Percentiles rank a stretch among this genome's conserved stretches.
These are phyloP conservation scores for Poecile atricapillus DNA, from an alignment of 2,113 vertebrate species.

Conservation along the genomic window DNA sequence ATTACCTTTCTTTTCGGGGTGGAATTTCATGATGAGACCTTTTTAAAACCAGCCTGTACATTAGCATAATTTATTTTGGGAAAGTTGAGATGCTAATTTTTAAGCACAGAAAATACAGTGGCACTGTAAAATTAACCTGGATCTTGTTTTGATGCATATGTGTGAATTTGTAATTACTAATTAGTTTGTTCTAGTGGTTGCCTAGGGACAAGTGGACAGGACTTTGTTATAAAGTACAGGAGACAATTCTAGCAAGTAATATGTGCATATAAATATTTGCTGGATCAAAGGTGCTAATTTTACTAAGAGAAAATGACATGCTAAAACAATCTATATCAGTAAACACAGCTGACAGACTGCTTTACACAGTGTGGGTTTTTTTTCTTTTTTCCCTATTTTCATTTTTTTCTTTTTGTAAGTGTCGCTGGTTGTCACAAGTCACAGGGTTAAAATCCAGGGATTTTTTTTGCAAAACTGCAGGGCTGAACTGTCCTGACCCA, in stretches of 20 bases:
- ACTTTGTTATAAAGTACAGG: not conserved
- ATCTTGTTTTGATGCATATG: not conserved
- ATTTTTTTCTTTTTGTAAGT: not conserved
- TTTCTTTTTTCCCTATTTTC: too few species aligned
- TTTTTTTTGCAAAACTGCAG: not conserved
- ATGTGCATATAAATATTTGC: not conserved
- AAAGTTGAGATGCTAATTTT: not conserved
- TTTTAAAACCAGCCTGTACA: not conserved
- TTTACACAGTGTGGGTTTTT: accelerated
- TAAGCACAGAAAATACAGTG: not conserved
- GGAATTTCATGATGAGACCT: not conserved
- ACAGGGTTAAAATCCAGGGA: not conserved
- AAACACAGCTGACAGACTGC: not conserved
- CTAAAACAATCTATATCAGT: not conserved
- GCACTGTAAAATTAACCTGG: not conserved
- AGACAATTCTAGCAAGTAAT: not conserved
- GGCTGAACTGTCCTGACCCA: not conserved
- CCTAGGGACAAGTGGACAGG: not conserved
- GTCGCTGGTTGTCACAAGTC: not conserved
- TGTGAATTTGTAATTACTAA: not conserved
- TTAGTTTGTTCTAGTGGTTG: conserved; percentile 5
- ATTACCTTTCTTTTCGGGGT: not conserved
- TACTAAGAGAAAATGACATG: not conserved
- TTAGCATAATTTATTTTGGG: not conserved
- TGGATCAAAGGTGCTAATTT: not conserved